A percentile compares a stretch with the other conserved stretches of the same genome.
These are phyloP conservation scores for Lasioglossum albipes DNA, from an alignment of 1,140 invertebrate species.

Conservation along the genomic window DNA sequence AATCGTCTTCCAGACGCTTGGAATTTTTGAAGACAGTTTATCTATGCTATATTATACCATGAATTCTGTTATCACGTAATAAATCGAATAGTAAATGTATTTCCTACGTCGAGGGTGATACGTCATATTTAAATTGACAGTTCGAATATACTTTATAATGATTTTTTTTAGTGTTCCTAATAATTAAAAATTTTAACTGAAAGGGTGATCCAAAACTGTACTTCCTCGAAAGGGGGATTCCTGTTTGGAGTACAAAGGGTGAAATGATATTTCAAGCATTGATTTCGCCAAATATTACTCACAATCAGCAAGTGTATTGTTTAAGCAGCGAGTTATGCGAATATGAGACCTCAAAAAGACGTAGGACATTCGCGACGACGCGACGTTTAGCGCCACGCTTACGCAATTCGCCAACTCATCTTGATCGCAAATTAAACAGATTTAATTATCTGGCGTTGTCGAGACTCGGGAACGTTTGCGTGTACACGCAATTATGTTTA, in stretches of 20 bases:
- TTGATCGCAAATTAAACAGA: slow-evolving; percentile 11
- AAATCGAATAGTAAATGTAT: neutral
- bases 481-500: too few species aligned
- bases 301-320: neutral
- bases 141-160: too few species aligned
- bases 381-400: neutral
- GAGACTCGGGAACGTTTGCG: neutral
- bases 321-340: neutral
- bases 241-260: too few species aligned
- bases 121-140: too few species aligned
- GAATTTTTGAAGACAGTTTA: neutral
- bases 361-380: neutral
- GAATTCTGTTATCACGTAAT: neutral
- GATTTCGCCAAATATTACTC: neutral
- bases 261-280: too few species aligned
- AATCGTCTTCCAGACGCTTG: neutral
- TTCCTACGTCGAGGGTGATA: too few species aligned
- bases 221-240: too few species aligned
- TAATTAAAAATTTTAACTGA: too few species aligned
- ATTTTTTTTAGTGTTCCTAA: too few species aligned
- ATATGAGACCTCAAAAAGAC: neutral
- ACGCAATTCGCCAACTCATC: slow-evolving; percentile 20
- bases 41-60: neutral
- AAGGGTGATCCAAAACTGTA: too few species aligned
- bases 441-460: neutral